These are phyloP conservation scores for Caenorhabditis remanei DNA, from an alignment of 1,140 invertebrate genomes.

Conservation along the genomic window DNA sequence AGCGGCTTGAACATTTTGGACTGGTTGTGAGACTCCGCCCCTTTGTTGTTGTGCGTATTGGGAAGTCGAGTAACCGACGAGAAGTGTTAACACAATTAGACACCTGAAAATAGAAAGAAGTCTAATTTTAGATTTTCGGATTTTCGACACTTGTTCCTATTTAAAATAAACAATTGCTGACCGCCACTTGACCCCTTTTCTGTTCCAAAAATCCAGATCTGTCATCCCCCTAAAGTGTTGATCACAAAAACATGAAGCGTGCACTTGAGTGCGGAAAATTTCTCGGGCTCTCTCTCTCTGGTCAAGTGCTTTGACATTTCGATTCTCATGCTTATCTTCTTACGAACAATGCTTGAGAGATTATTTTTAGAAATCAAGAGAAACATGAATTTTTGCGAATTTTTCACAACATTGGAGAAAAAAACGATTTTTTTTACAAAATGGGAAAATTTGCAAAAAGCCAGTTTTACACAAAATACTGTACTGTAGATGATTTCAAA, in stretches of 20 bases:
- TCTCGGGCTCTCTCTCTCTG: neutral
- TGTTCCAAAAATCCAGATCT: slow-evolving; percentile 30
- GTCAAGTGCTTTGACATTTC: slow-evolving; percentile 53
- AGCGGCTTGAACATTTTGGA: slow-evolving; percentile 14
- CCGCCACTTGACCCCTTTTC: neutral
- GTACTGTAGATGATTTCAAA: too few species aligned
- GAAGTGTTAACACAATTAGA: slow-evolving; percentile 43
- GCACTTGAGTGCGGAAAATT: slow-evolving; percentile 46
- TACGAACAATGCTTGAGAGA: neutral
- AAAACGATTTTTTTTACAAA: too few species aligned
- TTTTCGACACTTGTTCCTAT: neutral
- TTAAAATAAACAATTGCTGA: slow-evolving; percentile 17
- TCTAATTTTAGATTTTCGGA: slow-evolving; percentile 40
- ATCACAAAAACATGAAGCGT: slow-evolving; percentile 42
- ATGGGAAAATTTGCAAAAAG: too few species aligned
- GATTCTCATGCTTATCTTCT: slow-evolving; percentile 50
- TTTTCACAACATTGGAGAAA: too few species aligned
- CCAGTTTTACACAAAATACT: too few species aligned
- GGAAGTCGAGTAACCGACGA: slow-evolving; percentile 41
- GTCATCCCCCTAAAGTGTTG: slow-evolving; percentile 27
- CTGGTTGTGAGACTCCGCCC: slow-evolving; percentile 21
- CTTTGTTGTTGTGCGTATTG: slow-evolving; percentile 52
- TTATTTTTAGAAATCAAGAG: too few species aligned
- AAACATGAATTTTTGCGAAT: too few species aligned
- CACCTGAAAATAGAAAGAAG: slow-evolving; percentile 20